Evolutionary conservation across 2,888 invertebrate genomes (phyloP).

Genomic region (Caradrina kadenii): DNA sequence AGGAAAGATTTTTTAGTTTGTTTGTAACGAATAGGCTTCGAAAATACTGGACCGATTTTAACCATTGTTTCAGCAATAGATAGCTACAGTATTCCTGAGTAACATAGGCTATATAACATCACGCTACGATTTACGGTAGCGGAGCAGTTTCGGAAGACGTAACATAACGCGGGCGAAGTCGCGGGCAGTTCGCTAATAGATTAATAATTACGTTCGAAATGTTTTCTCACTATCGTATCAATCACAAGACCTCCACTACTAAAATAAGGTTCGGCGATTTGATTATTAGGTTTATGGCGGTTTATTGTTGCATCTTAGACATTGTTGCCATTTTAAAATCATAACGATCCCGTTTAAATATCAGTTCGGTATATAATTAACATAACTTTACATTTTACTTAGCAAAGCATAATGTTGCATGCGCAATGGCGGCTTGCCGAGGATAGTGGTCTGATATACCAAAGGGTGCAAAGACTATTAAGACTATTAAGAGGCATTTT

Average conservation of each 20-base stretch:
- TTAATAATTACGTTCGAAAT: constrained; percentile 19
- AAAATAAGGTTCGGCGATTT: background rate
- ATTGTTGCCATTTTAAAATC: constrained; percentile 3
- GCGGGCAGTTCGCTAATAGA: constrained; percentile 8
- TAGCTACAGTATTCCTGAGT: too few relatives aligned
- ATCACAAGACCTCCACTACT: background rate
- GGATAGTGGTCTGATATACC: background rate
- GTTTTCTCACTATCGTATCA: constrained; percentile 1
- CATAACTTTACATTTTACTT: background rate
- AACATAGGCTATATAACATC: too few relatives aligned
- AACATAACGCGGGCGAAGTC: too few relatives aligned
- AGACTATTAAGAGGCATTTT: too few relatives aligned
- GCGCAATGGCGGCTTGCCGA: background rate
- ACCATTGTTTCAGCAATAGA: too few relatives aligned
- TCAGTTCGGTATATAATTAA: background rate
- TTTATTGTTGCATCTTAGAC: background rate
- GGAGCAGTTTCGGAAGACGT: too few relatives aligned
- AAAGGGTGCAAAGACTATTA: too few relatives aligned
- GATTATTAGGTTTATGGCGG: background rate
- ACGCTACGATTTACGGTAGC: too few relatives aligned
- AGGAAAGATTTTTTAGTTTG: too few relatives aligned
- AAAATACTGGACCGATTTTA: too few relatives aligned
- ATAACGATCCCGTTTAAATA: background rate
- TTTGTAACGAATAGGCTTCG: too few relatives aligned
- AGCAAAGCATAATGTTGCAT: background rate